Percentiles rank a stretch among this genome's conserved stretches.
Conservation (phyloP, 2,113 vertebrate species). For the Isurus oxyrinchus region DNA sequence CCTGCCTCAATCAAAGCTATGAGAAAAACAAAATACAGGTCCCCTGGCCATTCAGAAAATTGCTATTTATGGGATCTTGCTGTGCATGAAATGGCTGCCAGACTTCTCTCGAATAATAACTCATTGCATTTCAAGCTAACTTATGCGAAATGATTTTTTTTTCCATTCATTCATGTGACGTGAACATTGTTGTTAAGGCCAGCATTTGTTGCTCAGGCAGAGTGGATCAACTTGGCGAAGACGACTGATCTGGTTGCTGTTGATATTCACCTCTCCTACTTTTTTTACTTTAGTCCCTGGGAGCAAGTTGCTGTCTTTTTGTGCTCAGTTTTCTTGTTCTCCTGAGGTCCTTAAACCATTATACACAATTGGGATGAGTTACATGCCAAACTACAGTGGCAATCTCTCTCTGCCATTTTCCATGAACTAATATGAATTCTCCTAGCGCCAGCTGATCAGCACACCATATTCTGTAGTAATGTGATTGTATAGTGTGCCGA, state of each 20-base stretch:
- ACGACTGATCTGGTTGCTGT: slow-evolving; percentile 80
- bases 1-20: background rate
- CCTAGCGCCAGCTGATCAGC: too few species aligned
- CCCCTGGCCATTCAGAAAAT: background rate
- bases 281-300: slow-evolving; percentile 78
- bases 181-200: too few species aligned
- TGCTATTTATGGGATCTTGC: background rate
- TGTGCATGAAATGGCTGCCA: background rate
- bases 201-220: too few species aligned
- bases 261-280: slow-evolving; percentile 64
- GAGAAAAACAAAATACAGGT: background rate
- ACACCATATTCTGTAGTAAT: too few species aligned
- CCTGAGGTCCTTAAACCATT: slow-evolving; percentile 69
- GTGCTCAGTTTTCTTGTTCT: slow-evolving; percentile 76
- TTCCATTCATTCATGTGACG: too few species aligned
- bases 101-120: background rate
- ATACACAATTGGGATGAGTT: slow-evolving; percentile 62
- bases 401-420: too few species aligned
- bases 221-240: slow-evolving; percentile 59
- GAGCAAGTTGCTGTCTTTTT: slow-evolving; percentile 80
- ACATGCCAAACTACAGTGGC: too few species aligned
- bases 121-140: background rate
- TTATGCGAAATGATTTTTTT: background rate
- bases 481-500: too few species aligned
- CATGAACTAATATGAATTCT: too few species aligned